phyloP scores from a whole-genome alignment of 64 coral and sea anemone genomes.

The Orbicella faveolata region DNA sequence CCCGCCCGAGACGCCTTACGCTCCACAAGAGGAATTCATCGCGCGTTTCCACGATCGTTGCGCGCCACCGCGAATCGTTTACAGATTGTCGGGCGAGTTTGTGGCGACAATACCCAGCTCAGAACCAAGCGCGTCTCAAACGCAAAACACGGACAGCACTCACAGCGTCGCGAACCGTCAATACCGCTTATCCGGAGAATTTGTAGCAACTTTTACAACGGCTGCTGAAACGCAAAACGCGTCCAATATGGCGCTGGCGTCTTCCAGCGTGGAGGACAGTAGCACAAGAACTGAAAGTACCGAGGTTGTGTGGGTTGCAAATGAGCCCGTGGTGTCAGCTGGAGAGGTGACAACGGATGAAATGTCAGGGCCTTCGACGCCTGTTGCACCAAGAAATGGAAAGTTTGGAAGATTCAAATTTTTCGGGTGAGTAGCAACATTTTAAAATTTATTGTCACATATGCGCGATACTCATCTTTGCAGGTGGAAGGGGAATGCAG shows the following conservation, averaged over 20 bases:
- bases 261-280: constrained; percentile 33
- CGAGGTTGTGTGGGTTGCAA: constrained; percentile 71
- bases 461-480: too few relatives aligned
- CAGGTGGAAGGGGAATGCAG: too few relatives aligned
- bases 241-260: constrained; percentile 28
- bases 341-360: constrained; percentile 85
- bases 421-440: constrained; percentile 39
- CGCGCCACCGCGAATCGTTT: constrained; percentile 64
- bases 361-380: constrained; percentile 58
- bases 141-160: constrained; percentile 19
- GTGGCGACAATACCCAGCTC: constrained; percentile 58
- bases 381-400: constrained; percentile 52
- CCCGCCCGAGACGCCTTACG: constrained; percentile 68
- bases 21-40: constrained; percentile 82
- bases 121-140: constrained; percentile 9
- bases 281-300: constrained; percentile 41
- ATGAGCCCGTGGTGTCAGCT: constrained; percentile 69
- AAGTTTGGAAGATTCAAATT: constrained; percentile 53
- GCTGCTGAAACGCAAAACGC: constrained; percentile 26
- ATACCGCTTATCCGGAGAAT: constrained; percentile 66
- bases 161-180: constrained; percentile 21
- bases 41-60: constrained; percentile 62
- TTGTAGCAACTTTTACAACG: constrained; percentile 63
- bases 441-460: not conserved
- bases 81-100: constrained; percentile 81